Base-by-base conservation (phyloP, 2,113 vertebrate genomes). In the Procavia capensis region DNA sequence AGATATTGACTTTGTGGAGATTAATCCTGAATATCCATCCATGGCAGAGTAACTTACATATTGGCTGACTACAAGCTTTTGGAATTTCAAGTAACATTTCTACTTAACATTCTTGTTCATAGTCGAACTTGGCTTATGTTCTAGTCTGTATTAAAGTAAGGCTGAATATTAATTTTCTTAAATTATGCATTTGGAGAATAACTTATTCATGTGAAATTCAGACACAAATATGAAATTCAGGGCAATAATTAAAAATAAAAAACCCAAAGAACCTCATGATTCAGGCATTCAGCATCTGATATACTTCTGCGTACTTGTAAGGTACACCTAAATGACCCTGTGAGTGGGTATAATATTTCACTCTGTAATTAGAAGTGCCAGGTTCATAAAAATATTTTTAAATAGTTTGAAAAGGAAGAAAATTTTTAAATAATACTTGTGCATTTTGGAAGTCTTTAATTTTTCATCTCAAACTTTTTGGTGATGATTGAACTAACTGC, bases 111-210 rank as follows among this genome's bases (percentile, higher is more conserved):
- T 89, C 57, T 64, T 93, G 9, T 79, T 93, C 83, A 89, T 27
- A 92, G 84, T 63, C 64, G 22, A 81, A 95, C 88, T 93, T 93
- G 81, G 78, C 85, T 97, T 92, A 90, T 41, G 92, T 78, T 95
- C 27, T 90, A 95, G 43, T 75, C 66, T 92, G 36, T 76, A 70
- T 94, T 79, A 94, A 85, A 95, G 39, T 78, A 78, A 85, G 59
- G 79, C 74, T 82, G 59, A 95, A 96, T 96, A 88, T 96, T 95
- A 95, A 97, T 97, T 85, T 80, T 80, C 81, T 88, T 95, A 74
- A 97, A 97, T 95, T 95, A 95, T 95, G 47, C 78, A 96, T 95
- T 96, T 96, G 78, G 78, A 86, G 27, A 90, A 88, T 95, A 95
- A 95, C 93, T 95, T 95, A 95, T 96, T 96, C 90, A 81, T 92